These are phyloP conservation scores for Drosophila infuscata DNA, from an alignment of 2,888 invertebrate species.

Conservation along the genomic window DNA sequence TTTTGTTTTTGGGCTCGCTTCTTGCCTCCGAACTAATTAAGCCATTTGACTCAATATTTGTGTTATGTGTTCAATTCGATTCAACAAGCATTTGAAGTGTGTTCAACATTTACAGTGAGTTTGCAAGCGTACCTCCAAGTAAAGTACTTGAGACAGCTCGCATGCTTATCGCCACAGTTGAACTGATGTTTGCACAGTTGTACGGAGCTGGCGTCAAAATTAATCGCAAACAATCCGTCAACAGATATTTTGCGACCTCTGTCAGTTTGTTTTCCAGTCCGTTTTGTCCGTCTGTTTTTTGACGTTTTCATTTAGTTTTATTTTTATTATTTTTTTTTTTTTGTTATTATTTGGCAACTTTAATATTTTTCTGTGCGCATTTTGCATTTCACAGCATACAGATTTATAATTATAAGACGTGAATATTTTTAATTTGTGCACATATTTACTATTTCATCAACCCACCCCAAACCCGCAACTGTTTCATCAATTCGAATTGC, in stretches of 20 bases:
- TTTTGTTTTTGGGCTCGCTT: slow-evolving; percentile 7
- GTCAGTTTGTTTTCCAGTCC: slow-evolving; percentile 10
- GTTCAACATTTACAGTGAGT: slow-evolving; percentile 3
- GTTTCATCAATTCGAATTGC: slow-evolving; percentile 6
- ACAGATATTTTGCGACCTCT: slow-evolving; percentile 27
- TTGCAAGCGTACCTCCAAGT: background rate
- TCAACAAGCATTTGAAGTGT: slow-evolving; percentile 8
- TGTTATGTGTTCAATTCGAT: slow-evolving; percentile 5
- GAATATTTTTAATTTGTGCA: slow-evolving; percentile 66
- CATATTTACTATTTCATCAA: slow-evolving; percentile 31
- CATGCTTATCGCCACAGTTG: slow-evolving; percentile 24
- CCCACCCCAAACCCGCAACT: slow-evolving; percentile 1
- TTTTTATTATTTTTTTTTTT: background rate
- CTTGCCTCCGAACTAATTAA: slow-evolving; percentile 8
- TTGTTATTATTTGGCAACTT: slow-evolving; percentile 32
- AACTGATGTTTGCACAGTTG: slow-evolving; percentile 50
- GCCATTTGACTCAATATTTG: slow-evolving; percentile 29
- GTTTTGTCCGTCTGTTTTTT: slow-evolving; percentile 5
- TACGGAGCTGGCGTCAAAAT: slow-evolving; percentile 36
- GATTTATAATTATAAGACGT: slow-evolving; percentile 61
- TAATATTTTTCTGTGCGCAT: slow-evolving; percentile 59
- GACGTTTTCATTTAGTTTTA: slow-evolving; percentile 13
- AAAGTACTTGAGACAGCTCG: slow-evolving; percentile 2
- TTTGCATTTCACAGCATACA: slow-evolving; percentile 63
- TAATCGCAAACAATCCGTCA: slow-evolving; percentile 44